These are phyloP conservation scores for Rhingia campestris DNA, from an alignment of 2,888 invertebrate species.

Conservation along the genomic window DNA sequence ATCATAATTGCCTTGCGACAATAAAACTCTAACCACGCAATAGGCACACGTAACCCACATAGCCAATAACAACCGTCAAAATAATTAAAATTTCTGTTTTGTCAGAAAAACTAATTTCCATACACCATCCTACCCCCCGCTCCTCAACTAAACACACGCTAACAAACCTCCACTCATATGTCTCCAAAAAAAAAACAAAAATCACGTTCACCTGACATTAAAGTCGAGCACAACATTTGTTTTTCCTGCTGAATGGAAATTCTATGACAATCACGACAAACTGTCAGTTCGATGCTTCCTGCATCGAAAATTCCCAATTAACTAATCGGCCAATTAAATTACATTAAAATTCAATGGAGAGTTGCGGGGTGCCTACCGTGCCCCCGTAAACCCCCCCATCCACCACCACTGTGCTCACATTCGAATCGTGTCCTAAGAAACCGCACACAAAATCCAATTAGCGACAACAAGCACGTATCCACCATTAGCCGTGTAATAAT, in stretches of 20 bases:
- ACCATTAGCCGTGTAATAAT: constrained; percentile 47
- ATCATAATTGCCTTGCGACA: constrained; percentile 52
- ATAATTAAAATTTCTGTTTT: constrained; percentile 34
- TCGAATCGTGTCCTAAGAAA: constrained; percentile 30
- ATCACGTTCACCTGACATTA: constrained; percentile 42
- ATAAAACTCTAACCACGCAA: constrained; percentile 45
- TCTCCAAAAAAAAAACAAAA: constrained; percentile 33
- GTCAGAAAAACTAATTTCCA: constrained; percentile 22
- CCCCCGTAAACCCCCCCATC: neutral
- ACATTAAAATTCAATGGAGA: constrained; percentile 14
- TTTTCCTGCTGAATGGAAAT: constrained; percentile 39
- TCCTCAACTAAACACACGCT: neutral
- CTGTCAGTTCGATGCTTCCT: constrained; percentile 45
- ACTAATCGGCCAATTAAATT: constrained; percentile 58
- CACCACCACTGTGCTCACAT: neutral
- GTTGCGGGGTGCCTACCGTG: neutral
- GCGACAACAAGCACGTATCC: constrained; percentile 59
- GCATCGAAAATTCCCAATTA: constrained; percentile 57
- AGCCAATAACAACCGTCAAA: constrained; percentile 33
- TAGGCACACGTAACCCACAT: constrained; percentile 39
- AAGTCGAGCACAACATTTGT: constrained; percentile 31
- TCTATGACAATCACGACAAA: constrained; percentile 37
- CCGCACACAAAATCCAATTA: constrained; percentile 49
- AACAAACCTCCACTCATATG: constrained; percentile 9
- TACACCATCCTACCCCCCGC: neutral